phyloP scores from a whole-genome alignment of 1,140 invertebrate genomes.

The Hylaeus anthracinus region DNA sequence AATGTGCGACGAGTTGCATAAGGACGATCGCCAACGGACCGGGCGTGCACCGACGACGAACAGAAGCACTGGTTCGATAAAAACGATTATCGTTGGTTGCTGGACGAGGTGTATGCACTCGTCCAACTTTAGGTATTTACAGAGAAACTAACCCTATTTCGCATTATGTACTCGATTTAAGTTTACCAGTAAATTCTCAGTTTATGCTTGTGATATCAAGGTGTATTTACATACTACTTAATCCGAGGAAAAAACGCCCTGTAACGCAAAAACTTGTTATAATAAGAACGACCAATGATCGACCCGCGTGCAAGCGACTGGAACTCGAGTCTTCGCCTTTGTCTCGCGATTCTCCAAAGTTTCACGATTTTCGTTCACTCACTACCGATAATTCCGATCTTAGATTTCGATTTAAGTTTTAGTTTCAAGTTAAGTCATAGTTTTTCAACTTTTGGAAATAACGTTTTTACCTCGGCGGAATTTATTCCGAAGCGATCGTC shows the following conservation, averaged over 20 bases:
- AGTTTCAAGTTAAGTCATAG: too few relatives aligned
- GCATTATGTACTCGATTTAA: constrained; percentile 79
- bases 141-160: constrained; percentile 81
- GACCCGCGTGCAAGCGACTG: constrained; percentile 63
- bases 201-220: constrained; percentile 79
- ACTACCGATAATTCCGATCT: too few relatives aligned
- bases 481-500: constrained; percentile 10
- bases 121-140: constrained; percentile 81
- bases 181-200: constrained; percentile 78
- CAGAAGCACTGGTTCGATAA: constrained; percentile 78
- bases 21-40: constrained; percentile 44
- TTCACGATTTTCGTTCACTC: constrained; percentile 12
- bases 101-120: constrained; percentile 80
- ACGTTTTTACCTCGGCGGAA: neutral
- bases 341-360: neutral
- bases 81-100: constrained; percentile 80
- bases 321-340: constrained; percentile 58
- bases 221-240: constrained; percentile 81
- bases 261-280: constrained; percentile 76
- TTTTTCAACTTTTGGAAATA: too few relatives aligned
- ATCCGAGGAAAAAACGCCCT: constrained; percentile 80
- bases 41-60: constrained; percentile 73
- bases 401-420: too few relatives aligned
- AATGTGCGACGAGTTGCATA: neutral
- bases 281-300: constrained; percentile 74